Conservation (phyloP, 2,888 invertebrate genomes). For the Rhyacophila evoluta region DNA sequence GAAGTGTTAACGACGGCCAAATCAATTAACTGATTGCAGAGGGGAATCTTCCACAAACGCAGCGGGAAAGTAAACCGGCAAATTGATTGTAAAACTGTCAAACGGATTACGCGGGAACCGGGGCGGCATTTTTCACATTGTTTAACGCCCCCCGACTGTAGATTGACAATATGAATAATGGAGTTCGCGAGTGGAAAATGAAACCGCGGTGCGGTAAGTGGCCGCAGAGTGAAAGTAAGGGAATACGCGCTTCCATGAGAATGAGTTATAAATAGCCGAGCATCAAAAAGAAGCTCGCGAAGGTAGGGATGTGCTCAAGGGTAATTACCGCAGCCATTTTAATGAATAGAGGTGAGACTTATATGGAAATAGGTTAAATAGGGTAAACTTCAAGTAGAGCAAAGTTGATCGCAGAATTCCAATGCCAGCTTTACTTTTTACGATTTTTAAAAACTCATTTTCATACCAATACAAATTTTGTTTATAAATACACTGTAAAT, state of each 20-base stretch:
- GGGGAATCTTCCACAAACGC: neutral
- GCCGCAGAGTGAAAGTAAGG: neutral
- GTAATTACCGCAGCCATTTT: no score
- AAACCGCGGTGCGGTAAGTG: neutral
- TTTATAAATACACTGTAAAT: no score
- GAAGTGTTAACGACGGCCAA: neutral
- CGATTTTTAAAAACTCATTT: no score
- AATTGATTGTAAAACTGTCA: neutral
- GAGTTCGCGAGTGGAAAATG: constrained; percentile 3
- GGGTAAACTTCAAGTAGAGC: no score
- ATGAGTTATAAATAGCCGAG: neutral
- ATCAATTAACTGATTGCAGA: neutral
- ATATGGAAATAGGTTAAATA: no score
- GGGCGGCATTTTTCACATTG: neutral
- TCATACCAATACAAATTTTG: no score
- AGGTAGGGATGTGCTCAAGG: no score
- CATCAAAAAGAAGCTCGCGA: neutral
- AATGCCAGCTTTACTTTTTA: no score
- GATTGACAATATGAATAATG: constrained; percentile 24
- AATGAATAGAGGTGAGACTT: no score
- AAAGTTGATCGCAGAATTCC: no score
- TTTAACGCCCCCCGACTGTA: neutral
- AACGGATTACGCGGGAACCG: neutral
- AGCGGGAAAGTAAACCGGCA: neutral
- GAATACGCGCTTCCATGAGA: no score